Conservation (phyloP, 2,113 vertebrate genomes). For the Saguinus midas region DNA sequence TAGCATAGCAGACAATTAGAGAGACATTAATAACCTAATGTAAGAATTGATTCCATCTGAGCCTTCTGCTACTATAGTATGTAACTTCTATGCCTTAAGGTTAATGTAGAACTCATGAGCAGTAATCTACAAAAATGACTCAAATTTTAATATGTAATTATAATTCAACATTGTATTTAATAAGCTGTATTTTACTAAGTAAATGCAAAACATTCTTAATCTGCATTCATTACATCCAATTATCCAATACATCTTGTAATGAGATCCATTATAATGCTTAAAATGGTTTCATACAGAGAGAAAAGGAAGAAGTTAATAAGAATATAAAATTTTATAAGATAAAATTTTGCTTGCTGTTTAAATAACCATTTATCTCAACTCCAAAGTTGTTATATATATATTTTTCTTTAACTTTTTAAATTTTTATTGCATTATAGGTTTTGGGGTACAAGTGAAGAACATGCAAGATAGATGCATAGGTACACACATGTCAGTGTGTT, state of each 20-base stretch:
- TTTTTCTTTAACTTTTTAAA: no score
- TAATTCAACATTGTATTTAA: background rate
- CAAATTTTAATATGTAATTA: background rate
- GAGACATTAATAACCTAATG: background rate
- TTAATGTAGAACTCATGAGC: background rate
- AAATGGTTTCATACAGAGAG: background rate
- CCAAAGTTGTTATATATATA: background rate
- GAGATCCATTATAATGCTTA: background rate
- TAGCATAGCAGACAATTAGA: background rate
- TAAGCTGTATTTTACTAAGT: background rate
- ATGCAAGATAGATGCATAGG: no score
- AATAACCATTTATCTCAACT: background rate
- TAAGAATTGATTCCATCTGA: background rate
- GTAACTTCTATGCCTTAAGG: background rate
- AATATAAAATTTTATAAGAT: background rate
- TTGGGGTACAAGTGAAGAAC: no score
- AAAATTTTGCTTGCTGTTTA: background rate
- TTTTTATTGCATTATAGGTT: no score
- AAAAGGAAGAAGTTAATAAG: background rate
- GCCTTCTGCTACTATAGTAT: background rate
- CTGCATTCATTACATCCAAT: background rate
- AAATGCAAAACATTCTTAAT: background rate
- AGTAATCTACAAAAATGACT: background rate
- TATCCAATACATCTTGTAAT: background rate
- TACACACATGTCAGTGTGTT: no score